Percentiles rank a stretch among this genome's conserved stretches.
Evolutionary conservation across 23 tunicate species (phyloP).

Genomic region (Pegea sp.): DNA sequence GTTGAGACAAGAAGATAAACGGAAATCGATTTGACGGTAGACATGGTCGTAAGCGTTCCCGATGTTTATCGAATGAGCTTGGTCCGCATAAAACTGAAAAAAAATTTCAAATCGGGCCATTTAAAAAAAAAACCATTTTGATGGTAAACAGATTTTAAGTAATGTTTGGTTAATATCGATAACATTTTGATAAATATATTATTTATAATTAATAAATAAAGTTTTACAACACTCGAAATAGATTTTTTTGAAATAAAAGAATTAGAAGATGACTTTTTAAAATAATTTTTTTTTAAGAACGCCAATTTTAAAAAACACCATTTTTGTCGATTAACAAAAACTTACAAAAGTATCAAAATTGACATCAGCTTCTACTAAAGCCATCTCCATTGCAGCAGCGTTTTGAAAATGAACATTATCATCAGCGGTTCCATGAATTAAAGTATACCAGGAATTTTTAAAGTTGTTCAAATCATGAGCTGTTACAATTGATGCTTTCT

Average conservation of each 20-base stretch:
- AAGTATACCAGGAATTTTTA: conserved; percentile 20
- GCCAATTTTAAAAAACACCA: no score
- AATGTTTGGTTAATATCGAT: no score
- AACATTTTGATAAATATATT: no score
- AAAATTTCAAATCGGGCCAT: no score
- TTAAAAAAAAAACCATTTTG: no score
- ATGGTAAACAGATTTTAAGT: no score
- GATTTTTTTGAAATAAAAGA: no score
- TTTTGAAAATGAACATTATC: conserved; percentile 95
- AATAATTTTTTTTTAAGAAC: no score
- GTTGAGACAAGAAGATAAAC: conserved; percentile 60
- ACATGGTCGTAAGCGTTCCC: conserved; percentile 76
- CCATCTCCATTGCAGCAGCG: conserved; percentile 97
- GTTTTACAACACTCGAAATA: no score
- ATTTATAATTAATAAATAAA: no score
- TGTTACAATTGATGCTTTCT: conserved; percentile 69
- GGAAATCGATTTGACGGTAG: conserved; percentile 45
- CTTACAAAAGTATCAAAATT: conserved; percentile 95
- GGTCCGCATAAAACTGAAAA: conserved; percentile 93
- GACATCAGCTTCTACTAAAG: conserved; percentile 75
- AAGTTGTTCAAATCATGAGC: conserved; percentile 68
- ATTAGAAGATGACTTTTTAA: no score
- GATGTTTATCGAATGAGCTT: conserved; percentile 92
- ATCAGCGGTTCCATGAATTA: conserved; percentile 94
- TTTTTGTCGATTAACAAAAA: no score